Evolutionary conservation across 2,888 invertebrate species (phyloP).

Genomic region (Drosophila dives): DNA sequence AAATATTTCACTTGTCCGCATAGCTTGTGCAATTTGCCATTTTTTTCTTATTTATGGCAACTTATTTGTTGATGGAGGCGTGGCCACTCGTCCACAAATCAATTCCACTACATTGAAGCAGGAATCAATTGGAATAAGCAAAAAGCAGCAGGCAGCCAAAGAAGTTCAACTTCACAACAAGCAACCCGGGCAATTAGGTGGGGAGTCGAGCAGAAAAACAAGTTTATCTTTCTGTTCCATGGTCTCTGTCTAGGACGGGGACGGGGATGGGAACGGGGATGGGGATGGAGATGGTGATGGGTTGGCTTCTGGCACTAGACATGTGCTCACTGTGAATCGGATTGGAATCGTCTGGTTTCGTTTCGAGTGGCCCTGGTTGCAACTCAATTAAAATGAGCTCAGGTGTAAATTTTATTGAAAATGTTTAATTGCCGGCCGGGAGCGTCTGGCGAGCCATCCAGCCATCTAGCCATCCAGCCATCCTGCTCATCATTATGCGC

Average conservation of each 20-base stretch:
- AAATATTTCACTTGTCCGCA: slow-evolving; percentile 74
- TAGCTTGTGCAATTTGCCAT: slow-evolving; percentile 46
- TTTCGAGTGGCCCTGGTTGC: slow-evolving; percentile 61
- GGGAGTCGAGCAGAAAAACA: slow-evolving; percentile 55
- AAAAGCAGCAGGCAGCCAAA: slow-evolving; percentile 24
- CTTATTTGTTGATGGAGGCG: slow-evolving; percentile 72
- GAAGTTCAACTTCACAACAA: slow-evolving; percentile 50
- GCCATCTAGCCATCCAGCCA: slow-evolving; percentile 6
- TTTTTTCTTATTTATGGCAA: slow-evolving; percentile 72
- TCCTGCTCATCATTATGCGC: slow-evolving; percentile 70
- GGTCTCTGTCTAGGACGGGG: background rate
- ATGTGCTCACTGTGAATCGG: slow-evolving; percentile 39
- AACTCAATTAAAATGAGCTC: slow-evolving; percentile 85
- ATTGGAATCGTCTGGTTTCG: slow-evolving; percentile 40
- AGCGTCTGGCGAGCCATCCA: slow-evolving; percentile 61
- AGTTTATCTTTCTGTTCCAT: slow-evolving; percentile 64
- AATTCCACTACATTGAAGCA: slow-evolving; percentile 79
- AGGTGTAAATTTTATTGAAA: slow-evolving; percentile 85
- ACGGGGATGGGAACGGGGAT: no score
- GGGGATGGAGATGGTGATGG: background rate
- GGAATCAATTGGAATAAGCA: slow-evolving; percentile 69
- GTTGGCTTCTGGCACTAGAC: slow-evolving; percentile 47
- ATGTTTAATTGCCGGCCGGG: slow-evolving; percentile 81
- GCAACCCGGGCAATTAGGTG: slow-evolving; percentile 80
- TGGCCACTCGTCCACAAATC: slow-evolving; percentile 73